Evolutionary conservation across 2,797 vertebrate genomes (phyloP), one percentile per base, ranked within the genome.

Genomic region (Helicolenus hilgendorfi): DNA sequence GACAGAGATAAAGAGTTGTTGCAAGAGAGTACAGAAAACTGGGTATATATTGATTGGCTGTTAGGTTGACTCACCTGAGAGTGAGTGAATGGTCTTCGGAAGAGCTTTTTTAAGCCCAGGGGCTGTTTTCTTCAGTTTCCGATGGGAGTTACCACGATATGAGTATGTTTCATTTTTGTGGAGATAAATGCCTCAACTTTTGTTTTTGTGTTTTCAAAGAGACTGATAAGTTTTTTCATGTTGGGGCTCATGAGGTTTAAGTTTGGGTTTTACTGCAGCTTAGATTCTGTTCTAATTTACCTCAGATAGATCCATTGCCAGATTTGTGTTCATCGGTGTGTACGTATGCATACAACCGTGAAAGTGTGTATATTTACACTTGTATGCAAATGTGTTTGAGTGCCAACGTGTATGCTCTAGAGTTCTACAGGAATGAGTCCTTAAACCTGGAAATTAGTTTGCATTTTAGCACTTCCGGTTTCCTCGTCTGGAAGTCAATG

Each of bases 1-100:
- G 63, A 81, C 24, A 73, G 60, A 83, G 81, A 94, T 84, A 82
- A 79, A 91, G 79, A 73, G 82, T 38, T 89, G 86, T 88, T 79
- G 72, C 74, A 85, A 69, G 68, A 58, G 72, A 91, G 84, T 78
- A 58, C 78, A 83, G 74, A 95, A 87, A 88, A 90, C 76, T 85
- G 84, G 89, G 72, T 91, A 76, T 81, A 56, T 91, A 92, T 94
- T 92, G 93, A 95, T 94, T 87, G 86, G 79, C 77, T 93, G 90
- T 94, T 92, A 78, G 71, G 85, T 83, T 87, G 81, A 84, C 82
- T 92, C 92, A 95, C 92, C 92, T 87, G 92, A 93, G 89, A 93
- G 83, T 15, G 67, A 92, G 72, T 72, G 89, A 85, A 81, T 74
- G 56, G 72, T 88, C 79, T 92, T 83, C 24, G 26, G 67, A 90